Base-by-base conservation (phyloP, 1,140 invertebrate species). In the Lasioglossum albipes region DNA sequence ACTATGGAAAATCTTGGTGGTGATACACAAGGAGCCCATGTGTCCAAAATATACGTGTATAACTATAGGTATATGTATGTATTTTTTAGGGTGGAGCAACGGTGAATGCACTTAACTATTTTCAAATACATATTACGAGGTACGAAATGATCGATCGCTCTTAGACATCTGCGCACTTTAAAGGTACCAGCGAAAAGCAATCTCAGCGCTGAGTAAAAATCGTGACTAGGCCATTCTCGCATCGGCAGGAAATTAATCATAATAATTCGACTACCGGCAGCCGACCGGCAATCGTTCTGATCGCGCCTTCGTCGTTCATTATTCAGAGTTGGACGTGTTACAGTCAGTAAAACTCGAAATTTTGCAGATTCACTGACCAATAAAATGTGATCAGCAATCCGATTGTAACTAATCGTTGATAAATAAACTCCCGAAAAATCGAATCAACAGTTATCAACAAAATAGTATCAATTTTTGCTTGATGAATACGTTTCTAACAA, bases 221-320 rank as follows among this genome's bases (percentile, higher is more conserved):
- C 92, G 84, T 93, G 92, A 93, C 91, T 91, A 85, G 89, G 90
- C 86, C 86, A 89, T 91, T 92, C 86, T 92, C 88, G 79, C 83
- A 90, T 88, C 84, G 89, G 85, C 90, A 89, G 90, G 90, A 93
- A 92, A 93, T 93, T 93, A 93, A 93, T 93, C 92, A 93, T 92
- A 90, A 89, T 87, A 87, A 87, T 86, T 75, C 81, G 81, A 78
- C 84, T 86, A 87, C 77, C 77, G 83, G 71, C 84, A 78, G 64
- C 74, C 81, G 73, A 45, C 70, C 71, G 61, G 66, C 81, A 80
- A 87, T 87, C 86, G 81, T 72, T 86, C 74, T 54, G 78, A 84
- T 87, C 84, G 78, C 64, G 76, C 84, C 78, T 87, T 75, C 75
- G 78, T 86, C 78, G 80, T 84, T 87, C 84, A 87, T 87, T 87